Base-by-base conservation (phyloP, 2,888 invertebrate species). In the Scaptomyza parva region DNA sequence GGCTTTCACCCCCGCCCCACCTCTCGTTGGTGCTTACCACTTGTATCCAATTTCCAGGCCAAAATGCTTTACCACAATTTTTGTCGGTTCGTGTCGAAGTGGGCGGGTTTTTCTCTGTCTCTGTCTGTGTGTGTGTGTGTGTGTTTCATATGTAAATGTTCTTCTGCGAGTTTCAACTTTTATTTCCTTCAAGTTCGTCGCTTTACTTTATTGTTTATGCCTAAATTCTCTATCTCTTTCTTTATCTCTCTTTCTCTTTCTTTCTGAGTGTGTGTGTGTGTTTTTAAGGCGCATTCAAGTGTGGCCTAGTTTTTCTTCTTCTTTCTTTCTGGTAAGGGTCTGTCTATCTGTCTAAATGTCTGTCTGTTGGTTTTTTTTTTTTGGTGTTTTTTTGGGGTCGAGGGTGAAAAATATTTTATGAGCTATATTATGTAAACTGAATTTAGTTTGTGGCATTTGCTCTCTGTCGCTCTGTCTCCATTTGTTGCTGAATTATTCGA, bases 101-200 rank as follows among this genome's bases (percentile, higher is more conserved):
- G 83, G 79, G 63, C 76, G 76, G 76, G 9, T 37, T 17, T 43
- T n/a, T n/a, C n/a, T n/a, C n/a, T n/a, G n/a, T n/a, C n/a, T n/a
- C n/a, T n/a, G n/a, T n/a, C n/a, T n/a, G n/a, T n/a, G n/a, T n/a
- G n/a, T n/a, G n/a, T n/a, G n/a, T n/a, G n/a, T n/a, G n/a, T 76
- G 73, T 65, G 84, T 82, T 84, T 88, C 88, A 88, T 84, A 84
- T 88, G 88, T 88, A 88, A 86, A 86, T 79, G 72, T 79, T 77
- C 9, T 9, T 37, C n/a, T 33, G 65, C 80, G 66, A 86, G 87
- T 85, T 79, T 88, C 72, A 76, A 82, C 85, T 86, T 83, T 79
- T 83, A 83, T 88, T 82, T 61, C 69, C 78, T 72, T 80, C 72
- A 79, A 86, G 80, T 74, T 78, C 79, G 76, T 71, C 76, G 68